These are phyloP conservation scores for Drepanosiphum platanoidis DNA, from an alignment of 2,888 invertebrate species.

Conservation along the genomic window DNA sequence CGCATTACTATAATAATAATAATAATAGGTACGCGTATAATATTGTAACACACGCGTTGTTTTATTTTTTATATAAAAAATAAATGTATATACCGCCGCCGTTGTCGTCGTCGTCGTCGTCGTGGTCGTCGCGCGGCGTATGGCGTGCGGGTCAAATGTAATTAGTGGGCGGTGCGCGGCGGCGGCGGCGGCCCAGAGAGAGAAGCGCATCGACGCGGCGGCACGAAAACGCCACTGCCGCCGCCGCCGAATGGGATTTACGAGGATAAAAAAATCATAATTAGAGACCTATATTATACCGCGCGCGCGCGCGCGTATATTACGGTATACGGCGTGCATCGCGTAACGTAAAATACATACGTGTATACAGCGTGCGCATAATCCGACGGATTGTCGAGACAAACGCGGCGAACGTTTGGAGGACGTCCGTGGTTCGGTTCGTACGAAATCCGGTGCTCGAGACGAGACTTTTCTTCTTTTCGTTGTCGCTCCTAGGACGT, in stretches of 20 bases:
- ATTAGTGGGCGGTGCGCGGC: slow-evolving; percentile 52
- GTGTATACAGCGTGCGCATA: background rate
- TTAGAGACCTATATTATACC: slow-evolving; percentile 12
- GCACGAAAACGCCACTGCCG: slow-evolving; percentile 29
- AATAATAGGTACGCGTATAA: background rate
- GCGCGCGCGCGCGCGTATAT: background rate
- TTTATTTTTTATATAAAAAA: background rate
- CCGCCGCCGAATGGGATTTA: slow-evolving; percentile 31
- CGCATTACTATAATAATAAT: background rate
- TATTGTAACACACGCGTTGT: background rate
- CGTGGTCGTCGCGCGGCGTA: slow-evolving; percentile 34
- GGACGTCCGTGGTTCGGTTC: no score
- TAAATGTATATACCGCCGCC: background rate
- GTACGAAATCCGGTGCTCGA: no score
- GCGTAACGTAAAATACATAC: background rate
- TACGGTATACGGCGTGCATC: background rate
- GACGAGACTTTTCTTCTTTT: no score
- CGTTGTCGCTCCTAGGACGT: no score
- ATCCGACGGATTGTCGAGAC: no score
- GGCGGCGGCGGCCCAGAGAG: slow-evolving; percentile 2
- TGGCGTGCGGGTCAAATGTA: slow-evolving; percentile 52
- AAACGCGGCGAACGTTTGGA: no score
- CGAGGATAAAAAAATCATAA: slow-evolving; percentile 37
- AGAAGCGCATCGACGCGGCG: slow-evolving; percentile 37
- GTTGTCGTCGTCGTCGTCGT: background rate